Percentiles rank a stretch among this genome's conserved stretches.
Conservation (phyloP, 2,888 invertebrate genomes). For the Heteropelma amictum region DNA sequence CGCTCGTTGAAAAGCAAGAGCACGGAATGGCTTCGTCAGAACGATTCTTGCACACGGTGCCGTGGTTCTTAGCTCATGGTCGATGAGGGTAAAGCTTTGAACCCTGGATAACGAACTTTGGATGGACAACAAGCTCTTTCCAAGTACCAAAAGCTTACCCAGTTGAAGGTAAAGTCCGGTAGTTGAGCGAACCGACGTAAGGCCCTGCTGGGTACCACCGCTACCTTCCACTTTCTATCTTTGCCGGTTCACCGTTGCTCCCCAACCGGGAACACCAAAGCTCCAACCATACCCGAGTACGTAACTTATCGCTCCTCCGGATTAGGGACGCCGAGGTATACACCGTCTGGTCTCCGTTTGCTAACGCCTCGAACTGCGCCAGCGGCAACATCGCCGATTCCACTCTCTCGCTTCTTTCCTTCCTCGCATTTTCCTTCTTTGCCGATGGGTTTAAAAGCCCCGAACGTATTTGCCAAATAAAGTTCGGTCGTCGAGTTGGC, state of each 20-base stretch:
- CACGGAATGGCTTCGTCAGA: conserved; percentile 6
- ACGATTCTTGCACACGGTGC: not conserved
- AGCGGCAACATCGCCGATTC: conserved; percentile 17
- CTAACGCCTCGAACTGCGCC: conserved; percentile 29
- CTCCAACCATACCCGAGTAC: conserved; percentile 44
- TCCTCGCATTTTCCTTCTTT: conserved; percentile 8
- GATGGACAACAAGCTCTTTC: conserved; percentile 13
- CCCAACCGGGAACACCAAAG: conserved; percentile 6
- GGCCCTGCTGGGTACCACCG: no score
- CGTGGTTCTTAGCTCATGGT: conserved; percentile 6
- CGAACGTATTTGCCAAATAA: conserved; percentile 53
- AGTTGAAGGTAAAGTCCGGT: conserved; percentile 53
- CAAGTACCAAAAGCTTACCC: conserved; percentile 30
- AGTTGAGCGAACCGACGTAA: conserved; percentile 53
- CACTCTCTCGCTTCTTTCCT: conserved; percentile 7
- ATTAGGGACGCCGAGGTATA: conserved; percentile 41
- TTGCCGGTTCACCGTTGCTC: conserved; percentile 9
- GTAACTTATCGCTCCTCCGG: conserved; percentile 55
- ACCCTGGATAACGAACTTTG: conserved; percentile 32
- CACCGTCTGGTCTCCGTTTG: conserved; percentile 46
- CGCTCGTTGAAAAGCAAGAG: conserved; percentile 6
- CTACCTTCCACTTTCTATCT: conserved; percentile 22
- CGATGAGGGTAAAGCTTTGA: conserved; percentile 12
- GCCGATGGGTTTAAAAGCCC: conserved; percentile 48
- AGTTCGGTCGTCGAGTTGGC: conserved; percentile 22